These are phyloP conservation scores for Spea multiplicata DNA, from an alignment of 2,113 vertebrate species.

Conservation along the genomic window DNA sequence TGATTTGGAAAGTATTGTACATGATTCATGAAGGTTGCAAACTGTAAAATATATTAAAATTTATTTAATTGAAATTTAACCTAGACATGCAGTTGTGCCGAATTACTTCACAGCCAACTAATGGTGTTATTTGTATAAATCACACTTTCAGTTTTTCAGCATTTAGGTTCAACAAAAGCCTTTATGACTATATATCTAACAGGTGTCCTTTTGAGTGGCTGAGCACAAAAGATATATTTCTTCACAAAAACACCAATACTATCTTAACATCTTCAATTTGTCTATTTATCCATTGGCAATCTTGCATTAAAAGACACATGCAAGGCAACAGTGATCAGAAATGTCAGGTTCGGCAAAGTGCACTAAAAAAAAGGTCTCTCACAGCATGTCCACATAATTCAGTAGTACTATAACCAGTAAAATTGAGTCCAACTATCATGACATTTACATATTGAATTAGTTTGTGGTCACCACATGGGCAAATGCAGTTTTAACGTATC, in stretches of 20 bases:
- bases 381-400: slow-evolving; percentile 42
- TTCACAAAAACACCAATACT: background rate
- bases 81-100: too few species aligned
- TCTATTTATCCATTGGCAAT: background rate
- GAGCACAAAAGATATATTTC: background rate
- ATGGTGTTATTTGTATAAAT: too few species aligned
- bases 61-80: too few species aligned
- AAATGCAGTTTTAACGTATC: slow-evolving; percentile 73
- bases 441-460: slow-evolving; percentile 53
- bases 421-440: slow-evolving; percentile 51
- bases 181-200: too few species aligned
- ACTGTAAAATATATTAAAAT: too few species aligned
- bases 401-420: slow-evolving; percentile 30
- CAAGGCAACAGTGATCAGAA: background rate
- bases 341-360: background rate
- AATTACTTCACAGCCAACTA: too few species aligned
- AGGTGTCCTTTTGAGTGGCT: background rate
- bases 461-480: slow-evolving; percentile 59
- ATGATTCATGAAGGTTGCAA: too few species aligned
- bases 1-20: too few species aligned
- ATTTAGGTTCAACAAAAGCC: too few species aligned
- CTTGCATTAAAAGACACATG: background rate
- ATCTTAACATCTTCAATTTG: background rate
- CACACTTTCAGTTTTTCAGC: too few species aligned
- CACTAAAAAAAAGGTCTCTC: background rate